Conservation (phyloP, 2,888 invertebrate genomes). For the Drosophila mercatorum region DNA sequence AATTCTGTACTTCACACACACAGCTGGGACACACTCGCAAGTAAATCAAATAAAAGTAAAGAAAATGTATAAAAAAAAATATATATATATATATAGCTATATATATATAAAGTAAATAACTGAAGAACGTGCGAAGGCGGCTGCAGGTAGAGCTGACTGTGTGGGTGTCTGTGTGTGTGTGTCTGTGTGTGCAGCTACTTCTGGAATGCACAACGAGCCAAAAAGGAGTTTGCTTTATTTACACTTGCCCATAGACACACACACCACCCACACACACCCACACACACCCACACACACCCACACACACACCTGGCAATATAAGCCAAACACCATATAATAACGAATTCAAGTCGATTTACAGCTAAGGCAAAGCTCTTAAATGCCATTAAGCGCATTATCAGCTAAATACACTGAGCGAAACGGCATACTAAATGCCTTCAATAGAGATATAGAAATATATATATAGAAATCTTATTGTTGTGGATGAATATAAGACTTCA, state of each 20-base stretch:
- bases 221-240: constrained; percentile 60
- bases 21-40: constrained; percentile 20
- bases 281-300: background rate
- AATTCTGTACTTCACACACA: constrained; percentile 9
- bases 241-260: constrained; percentile 43
- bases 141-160: constrained; percentile 39
- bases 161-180: constrained; percentile 22
- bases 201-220: constrained; percentile 57
- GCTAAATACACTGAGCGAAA: constrained; percentile 34
- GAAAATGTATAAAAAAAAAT: constrained; percentile 21
- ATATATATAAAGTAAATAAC: constrained; percentile 21
- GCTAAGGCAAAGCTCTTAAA: constrained; percentile 25
- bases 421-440: background rate
- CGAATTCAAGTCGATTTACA: constrained; percentile 42
- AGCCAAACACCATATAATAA: constrained; percentile 35
- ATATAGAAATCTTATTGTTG: background rate
- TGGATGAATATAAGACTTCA: no score
- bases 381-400: constrained; percentile 5
- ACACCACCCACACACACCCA: background rate
- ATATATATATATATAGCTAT: constrained; percentile 5
- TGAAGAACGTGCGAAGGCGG: constrained; percentile 31
- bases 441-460: no score
- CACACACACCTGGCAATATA: constrained; percentile 16
- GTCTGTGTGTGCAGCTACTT: constrained; percentile 48
- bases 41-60: constrained; percentile 60